Evolutionary conservation across 30 jellyfish, hydroid and myxozoan genomes (phyloP).

Genomic region (Haliclystus octoradiatus): DNA sequence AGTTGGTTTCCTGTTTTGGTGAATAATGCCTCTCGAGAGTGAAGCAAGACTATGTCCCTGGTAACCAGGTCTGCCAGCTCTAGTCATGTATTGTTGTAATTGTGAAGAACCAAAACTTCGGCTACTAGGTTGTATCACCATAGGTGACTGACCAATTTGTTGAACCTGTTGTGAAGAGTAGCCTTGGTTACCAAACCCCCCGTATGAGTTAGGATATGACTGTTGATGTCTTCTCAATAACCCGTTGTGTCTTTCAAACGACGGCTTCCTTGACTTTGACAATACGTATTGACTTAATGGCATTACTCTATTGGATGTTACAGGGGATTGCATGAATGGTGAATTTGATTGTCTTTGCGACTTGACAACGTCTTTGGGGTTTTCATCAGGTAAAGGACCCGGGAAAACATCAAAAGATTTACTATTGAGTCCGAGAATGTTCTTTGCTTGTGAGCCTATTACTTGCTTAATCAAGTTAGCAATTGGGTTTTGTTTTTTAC

Average conservation of each 20-base stretch:
- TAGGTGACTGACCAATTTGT: not conserved
- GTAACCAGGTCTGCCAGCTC: not conserved
- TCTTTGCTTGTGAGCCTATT: slow-evolving; percentile 79
- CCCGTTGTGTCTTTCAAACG: not conserved
- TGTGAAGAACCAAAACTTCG: too few species aligned
- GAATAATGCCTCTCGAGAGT: not conserved
- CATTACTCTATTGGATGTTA: not conserved
- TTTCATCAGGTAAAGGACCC: slow-evolving; percentile 90
- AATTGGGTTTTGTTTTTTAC: slow-evolving; percentile 47
- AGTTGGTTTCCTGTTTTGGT: not conserved
- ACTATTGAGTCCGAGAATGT: slow-evolving; percentile 83
- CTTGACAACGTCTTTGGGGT: not conserved
- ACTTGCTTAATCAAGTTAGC: slow-evolving; percentile 70
- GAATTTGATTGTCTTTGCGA: not conserved
- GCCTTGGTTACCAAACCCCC: not conserved
- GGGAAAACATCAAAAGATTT: slow-evolving; percentile 94
- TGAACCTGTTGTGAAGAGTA: not conserved
- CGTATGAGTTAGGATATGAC: not conserved
- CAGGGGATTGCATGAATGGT: not conserved
- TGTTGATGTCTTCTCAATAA: not conserved
- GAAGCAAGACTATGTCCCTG: not conserved
- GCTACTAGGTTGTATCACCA: not conserved
- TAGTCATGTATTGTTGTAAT: not conserved
- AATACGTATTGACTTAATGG: not conserved
- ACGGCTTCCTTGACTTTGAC: not conserved